Conservation (phyloP, 1,140 invertebrate species). For the Ladona fulva region DNA sequence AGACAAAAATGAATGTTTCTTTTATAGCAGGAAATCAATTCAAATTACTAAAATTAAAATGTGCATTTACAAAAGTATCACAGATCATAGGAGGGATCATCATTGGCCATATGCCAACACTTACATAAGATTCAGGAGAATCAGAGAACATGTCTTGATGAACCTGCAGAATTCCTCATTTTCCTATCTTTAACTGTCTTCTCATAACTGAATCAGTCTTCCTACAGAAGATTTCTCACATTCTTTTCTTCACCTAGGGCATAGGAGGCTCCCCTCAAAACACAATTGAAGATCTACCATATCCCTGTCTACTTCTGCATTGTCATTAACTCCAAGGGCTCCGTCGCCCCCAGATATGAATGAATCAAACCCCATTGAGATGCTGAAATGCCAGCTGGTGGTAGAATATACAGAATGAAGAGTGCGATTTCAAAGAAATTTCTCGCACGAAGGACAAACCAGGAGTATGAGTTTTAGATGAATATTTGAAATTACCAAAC, state of each 20-base stretch:
- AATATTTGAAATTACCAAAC: too few relatives aligned
- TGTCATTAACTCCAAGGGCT: neutral
- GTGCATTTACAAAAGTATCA: too few relatives aligned
- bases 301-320: neutral
- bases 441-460: too few relatives aligned
- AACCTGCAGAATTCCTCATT: slow-evolving; percentile 11
- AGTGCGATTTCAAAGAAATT: too few relatives aligned
- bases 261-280: neutral
- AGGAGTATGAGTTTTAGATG: too few relatives aligned
- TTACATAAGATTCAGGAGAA: slow-evolving; percentile 25
- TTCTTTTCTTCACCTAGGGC: neutral
- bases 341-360: neutral
- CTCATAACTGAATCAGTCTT: neutral
- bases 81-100: too few relatives aligned
- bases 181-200: neutral
- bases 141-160: slow-evolving; percentile 28
- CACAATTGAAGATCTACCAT: neutral
- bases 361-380: neutral
- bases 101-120: too few relatives aligned
- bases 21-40: too few relatives aligned
- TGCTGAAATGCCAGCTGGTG: neutral
- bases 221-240: neutral
- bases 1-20: too few relatives aligned
- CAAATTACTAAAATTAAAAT: too few relatives aligned
- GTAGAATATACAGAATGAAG: neutral